These are phyloP conservation scores for Setophaga kirtlandii DNA, from an alignment of 2,113 vertebrate species.

Conservation along the genomic window DNA sequence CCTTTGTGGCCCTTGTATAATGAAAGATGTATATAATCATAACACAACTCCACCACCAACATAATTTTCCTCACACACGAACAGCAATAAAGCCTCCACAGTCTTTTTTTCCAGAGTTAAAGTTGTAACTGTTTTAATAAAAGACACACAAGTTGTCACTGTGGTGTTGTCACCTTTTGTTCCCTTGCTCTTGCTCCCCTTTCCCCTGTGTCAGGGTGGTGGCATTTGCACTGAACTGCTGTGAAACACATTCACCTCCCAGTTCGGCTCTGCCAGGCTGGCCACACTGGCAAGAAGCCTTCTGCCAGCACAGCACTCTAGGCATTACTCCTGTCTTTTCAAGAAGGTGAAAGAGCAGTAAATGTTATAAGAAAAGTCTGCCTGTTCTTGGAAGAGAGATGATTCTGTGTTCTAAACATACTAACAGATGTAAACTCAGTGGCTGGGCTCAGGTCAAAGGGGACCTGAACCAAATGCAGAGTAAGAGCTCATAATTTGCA, in stretches of 20 bases:
- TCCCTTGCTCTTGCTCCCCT: not conserved
- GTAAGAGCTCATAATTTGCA: not conserved
- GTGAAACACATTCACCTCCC: not conserved
- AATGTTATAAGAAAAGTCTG: not conserved
- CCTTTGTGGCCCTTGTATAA: not conserved
- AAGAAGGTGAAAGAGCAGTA: not conserved
- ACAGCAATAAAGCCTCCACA: not conserved
- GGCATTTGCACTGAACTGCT: not conserved
- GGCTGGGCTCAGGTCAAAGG: not conserved
- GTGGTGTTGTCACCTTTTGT: not conserved
- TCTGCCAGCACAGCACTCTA: not conserved
- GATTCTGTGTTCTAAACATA: not conserved
- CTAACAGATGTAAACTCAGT: not conserved
- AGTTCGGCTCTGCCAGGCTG: not conserved
- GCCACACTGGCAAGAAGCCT: fast-evolving
- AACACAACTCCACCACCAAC: not conserved
- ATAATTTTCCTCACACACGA: not conserved
- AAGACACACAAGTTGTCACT: not conserved
- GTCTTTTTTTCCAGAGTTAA: not conserved
- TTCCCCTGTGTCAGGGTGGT: no score
- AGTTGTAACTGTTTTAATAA: constrained; percentile 68
- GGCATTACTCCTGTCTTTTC: not conserved
- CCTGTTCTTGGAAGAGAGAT: not conserved
- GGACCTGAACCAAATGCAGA: not conserved
- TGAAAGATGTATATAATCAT: not conserved